Conservation (phyloP, 2,888 invertebrate genomes). For the Scaptomyza reducta region DNA sequence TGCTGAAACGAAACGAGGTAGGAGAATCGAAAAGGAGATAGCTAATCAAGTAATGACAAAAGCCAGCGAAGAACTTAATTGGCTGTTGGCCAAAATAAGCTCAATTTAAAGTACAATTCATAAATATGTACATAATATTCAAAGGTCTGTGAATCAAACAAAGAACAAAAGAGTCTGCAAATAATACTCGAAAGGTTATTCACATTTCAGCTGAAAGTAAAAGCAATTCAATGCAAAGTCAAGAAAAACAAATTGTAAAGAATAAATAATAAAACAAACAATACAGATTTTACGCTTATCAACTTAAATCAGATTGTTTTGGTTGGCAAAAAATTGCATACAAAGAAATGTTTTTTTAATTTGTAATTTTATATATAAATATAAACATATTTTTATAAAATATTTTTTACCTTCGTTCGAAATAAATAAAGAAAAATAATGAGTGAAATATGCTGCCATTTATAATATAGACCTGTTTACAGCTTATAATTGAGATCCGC, state of each 20-base stretch:
- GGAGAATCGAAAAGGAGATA: background rate
- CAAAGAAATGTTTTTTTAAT: no score
- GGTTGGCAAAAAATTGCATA: no score
- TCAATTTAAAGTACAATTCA: constrained; percentile 49
- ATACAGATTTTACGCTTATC: no score
- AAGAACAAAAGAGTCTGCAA: constrained; percentile 17
- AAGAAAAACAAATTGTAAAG: background rate
- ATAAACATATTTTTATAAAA: no score
- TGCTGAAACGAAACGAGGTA: background rate
- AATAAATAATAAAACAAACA: no score
- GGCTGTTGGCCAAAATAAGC: constrained; percentile 63
- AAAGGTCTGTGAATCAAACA: constrained; percentile 15
- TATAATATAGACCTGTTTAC: no score
- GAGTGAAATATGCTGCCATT: no score
- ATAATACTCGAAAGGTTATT: constrained; percentile 24
- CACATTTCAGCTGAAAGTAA: constrained; percentile 4
- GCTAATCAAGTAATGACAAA: constrained; percentile 45
- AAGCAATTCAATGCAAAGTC: background rate
- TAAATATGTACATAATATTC: constrained; percentile 25
- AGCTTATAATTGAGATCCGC: no score
- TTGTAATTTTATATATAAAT: no score
- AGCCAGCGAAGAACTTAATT: constrained; percentile 52
- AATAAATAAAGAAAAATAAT: no score
- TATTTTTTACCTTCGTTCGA: no score
- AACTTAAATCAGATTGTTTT: no score